Percentiles rank a stretch among this genome's conserved stretches.
phyloP scores from a whole-genome alignment of 2,113 vertebrate species.

The Ptilorrhoa leucosticta region DNA sequence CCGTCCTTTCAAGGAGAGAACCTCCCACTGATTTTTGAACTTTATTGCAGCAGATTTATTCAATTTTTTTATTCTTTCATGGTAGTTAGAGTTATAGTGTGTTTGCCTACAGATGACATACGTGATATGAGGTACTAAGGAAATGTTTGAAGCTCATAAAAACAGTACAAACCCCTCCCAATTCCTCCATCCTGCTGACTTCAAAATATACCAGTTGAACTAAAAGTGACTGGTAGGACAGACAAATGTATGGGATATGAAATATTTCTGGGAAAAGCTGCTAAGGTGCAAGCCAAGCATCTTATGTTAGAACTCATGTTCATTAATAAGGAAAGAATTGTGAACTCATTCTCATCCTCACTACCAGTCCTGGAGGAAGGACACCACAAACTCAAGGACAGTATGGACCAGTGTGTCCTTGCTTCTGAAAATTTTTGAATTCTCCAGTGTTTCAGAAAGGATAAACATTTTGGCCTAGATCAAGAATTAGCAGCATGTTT shows the following conservation, averaged over 20 bases:
- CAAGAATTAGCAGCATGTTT: not conserved
- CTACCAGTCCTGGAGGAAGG: not conserved
- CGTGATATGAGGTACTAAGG: not conserved
- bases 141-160: conserved; percentile 1
- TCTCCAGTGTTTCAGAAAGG: not conserved
- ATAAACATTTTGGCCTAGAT: not conserved
- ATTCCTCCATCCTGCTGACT: not conserved
- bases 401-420: not conserved
- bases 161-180: not conserved
- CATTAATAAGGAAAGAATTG: not conserved
- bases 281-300: not conserved
- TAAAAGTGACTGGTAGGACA: not conserved
- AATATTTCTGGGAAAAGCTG: not conserved
- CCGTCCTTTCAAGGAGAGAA: not conserved
- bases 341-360: not conserved
- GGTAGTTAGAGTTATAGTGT: not conserved
- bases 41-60: not conserved
- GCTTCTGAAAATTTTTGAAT: not conserved
- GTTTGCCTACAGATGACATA: not conserved
- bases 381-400: not conserved
- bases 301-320: not conserved
- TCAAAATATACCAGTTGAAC: not conserved
- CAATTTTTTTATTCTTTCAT: not conserved
- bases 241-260: not conserved
- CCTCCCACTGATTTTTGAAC: not conserved